Percentiles rank a stretch among this genome's conserved stretches.
Conservation (phyloP, 2,113 vertebrate genomes). For the Abramis brama region DNA sequence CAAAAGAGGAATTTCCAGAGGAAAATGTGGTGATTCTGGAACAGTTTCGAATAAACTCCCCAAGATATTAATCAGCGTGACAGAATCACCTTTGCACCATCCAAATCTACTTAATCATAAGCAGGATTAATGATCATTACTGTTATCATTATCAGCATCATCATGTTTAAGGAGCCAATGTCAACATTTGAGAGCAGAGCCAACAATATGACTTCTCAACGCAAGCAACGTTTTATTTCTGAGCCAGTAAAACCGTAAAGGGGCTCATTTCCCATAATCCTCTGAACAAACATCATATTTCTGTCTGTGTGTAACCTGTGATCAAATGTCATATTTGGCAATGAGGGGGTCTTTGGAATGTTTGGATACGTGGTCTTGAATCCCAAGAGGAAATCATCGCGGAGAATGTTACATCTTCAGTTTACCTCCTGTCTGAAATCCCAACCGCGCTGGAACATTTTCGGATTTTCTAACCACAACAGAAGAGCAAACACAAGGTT, state of each 20-base stretch:
- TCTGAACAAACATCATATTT: constrained; percentile 57
- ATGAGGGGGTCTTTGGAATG: constrained; percentile 31
- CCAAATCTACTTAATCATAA: constrained; percentile 44
- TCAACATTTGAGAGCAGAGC: constrained; percentile 43
- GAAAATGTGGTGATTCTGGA: background rate
- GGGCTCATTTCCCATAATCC: constrained; percentile 49
- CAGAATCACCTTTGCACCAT: constrained; percentile 14
- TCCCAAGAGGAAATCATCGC: constrained; percentile 2
- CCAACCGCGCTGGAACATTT: background rate
- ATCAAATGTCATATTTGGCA: constrained; percentile 55
- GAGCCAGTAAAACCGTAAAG: constrained; percentile 39
- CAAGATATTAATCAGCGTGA: constrained; percentile 28
- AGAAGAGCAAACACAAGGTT: background rate
- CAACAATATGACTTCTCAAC: constrained; percentile 11
- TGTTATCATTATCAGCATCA: constrained; percentile 35
- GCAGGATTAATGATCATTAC: constrained; percentile 53
- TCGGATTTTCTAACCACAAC: constrained; percentile 8
- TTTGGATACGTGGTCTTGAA: constrained; percentile 20
- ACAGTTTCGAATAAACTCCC: constrained; percentile 33
- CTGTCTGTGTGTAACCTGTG: constrained; percentile 48
- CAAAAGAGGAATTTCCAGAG: constrained; percentile 26
- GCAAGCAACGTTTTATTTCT: background rate
- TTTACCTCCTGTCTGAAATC: constrained; percentile 22
- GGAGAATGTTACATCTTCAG: background rate
- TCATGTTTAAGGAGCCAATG: constrained; percentile 33